phyloP scores from a whole-genome alignment of 2,888 invertebrate species.

The Bhutanitis thaidina region DNA sequence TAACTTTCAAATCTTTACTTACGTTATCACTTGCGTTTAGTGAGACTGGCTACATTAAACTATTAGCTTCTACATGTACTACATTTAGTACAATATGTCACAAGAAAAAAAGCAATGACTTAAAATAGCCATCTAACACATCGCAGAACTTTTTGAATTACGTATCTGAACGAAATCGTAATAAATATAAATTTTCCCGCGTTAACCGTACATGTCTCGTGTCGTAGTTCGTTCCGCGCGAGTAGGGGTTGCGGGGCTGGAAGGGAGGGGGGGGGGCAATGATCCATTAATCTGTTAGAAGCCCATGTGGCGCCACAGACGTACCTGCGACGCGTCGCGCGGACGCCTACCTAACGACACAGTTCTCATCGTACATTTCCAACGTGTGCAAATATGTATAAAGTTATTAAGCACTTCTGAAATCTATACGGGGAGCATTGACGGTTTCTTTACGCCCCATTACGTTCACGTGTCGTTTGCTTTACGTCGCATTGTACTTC shows the following conservation, averaged over 20 bases:
- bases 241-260: conserved; percentile 49
- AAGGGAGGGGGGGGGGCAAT: conserved; percentile 84
- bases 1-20: background rate
- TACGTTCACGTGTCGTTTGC: conserved; percentile 20
- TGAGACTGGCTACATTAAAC: too few species aligned
- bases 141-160: too few species aligned
- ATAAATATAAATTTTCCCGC: conserved; percentile 14
- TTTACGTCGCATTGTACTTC: conserved; percentile 10
- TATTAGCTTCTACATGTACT: too few species aligned
- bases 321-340: conserved; percentile 75
- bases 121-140: too few species aligned
- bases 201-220: conserved; percentile 40
- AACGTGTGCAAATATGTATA: conserved; percentile 44
- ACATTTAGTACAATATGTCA: too few species aligned
- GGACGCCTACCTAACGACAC: conserved; percentile 76
- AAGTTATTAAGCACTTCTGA: conserved; percentile 29
- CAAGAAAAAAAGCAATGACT: too few species aligned
- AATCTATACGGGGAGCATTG: conserved; percentile 22
- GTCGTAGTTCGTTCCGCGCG: conserved; percentile 71
- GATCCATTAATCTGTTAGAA: conserved; percentile 91
- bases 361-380: conserved; percentile 56
- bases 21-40: background rate
- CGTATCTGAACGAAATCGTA: conserved; percentile 1
- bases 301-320: conserved; percentile 87
- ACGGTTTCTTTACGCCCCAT: conserved; percentile 15